Percentiles rank a stretch among this genome's conserved stretches.
Evolutionary conservation across 2,113 vertebrate genomes (phyloP).

Genomic region (Myrmecobius fasciatus): DNA sequence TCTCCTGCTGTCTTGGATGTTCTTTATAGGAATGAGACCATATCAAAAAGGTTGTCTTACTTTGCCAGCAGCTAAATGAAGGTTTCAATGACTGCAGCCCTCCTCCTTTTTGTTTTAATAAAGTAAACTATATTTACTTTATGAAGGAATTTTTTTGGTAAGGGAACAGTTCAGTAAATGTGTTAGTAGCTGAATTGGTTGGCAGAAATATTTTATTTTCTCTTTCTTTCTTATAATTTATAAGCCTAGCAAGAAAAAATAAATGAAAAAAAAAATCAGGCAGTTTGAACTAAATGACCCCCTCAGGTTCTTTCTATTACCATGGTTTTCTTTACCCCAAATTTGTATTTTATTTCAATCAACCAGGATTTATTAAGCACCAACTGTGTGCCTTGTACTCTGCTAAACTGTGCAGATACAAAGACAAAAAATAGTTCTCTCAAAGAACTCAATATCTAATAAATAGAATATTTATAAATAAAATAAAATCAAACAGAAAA

Average conservation of each 20-base stretch:
- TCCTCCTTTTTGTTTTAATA: conserved; percentile 8
- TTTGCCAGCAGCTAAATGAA: background rate
- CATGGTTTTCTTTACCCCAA: background rate
- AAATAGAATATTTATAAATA: too few species aligned
- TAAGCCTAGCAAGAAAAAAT: background rate
- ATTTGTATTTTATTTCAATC: background rate
- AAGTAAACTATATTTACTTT: background rate
- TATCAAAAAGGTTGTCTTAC: background rate
- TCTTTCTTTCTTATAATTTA: background rate
- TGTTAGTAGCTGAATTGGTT: background rate
- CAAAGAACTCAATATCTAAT: background rate
- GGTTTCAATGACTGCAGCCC: background rate
- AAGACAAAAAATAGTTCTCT: background rate
- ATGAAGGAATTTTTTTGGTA: background rate
- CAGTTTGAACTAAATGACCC: background rate
- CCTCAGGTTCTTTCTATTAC: background rate
- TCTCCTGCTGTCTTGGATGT: background rate
- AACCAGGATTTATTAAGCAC: background rate
- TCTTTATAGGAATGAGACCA: background rate
- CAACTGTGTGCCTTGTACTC: background rate
- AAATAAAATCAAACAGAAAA: background rate
- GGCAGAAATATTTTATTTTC: background rate
- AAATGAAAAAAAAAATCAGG: background rate
- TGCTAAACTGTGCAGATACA: background rate
- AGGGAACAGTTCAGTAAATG: background rate